Conservation (phyloP, 2,888 invertebrate genomes). For the Aporophyla nigra region DNA sequence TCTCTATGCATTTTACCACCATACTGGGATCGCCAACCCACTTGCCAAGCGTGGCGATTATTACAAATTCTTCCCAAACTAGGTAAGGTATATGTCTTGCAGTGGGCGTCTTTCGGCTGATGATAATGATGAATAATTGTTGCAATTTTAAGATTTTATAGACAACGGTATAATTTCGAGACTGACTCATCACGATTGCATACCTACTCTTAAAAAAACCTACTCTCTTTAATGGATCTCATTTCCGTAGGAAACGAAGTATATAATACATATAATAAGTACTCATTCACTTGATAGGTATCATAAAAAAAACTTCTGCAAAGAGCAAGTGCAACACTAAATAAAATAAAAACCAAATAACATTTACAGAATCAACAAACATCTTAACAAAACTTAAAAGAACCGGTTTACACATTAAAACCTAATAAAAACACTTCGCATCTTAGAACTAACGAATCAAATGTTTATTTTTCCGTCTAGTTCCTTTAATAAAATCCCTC, state of each 20-base stretch:
- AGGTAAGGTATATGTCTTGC: too few relatives aligned
- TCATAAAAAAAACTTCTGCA: slow-evolving; percentile 23
- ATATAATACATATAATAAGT: not conserved
- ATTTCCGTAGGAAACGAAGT: not conserved
- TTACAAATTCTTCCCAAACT: too few relatives aligned
- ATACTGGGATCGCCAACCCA: too few relatives aligned
- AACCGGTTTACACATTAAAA: slow-evolving; percentile 52
- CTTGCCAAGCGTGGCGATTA: too few relatives aligned
- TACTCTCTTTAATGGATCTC: not conserved
- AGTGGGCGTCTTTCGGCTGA: too few relatives aligned
- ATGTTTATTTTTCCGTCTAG: slow-evolving; percentile 67
- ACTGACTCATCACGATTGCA: not conserved
- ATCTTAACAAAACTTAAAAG: slow-evolving; percentile 46
- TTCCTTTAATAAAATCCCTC: slow-evolving; percentile 74
- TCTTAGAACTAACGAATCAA: slow-evolving; percentile 57
- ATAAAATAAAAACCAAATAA: slow-evolving; percentile 24
- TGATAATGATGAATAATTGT: too few relatives aligned
- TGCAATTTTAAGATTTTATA: too few relatives aligned
- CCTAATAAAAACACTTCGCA: slow-evolving; percentile 55
- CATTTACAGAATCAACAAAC: slow-evolving; percentile 39
- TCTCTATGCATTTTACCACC: too few relatives aligned
- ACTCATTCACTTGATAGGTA: not conserved
- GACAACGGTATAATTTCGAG: not conserved
- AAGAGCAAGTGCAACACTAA: slow-evolving; percentile 16
- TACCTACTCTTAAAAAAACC: not conserved